phyloP scores from a whole-genome alignment of 2,888 invertebrate species.

The Rhabditoides inermis region DNA sequence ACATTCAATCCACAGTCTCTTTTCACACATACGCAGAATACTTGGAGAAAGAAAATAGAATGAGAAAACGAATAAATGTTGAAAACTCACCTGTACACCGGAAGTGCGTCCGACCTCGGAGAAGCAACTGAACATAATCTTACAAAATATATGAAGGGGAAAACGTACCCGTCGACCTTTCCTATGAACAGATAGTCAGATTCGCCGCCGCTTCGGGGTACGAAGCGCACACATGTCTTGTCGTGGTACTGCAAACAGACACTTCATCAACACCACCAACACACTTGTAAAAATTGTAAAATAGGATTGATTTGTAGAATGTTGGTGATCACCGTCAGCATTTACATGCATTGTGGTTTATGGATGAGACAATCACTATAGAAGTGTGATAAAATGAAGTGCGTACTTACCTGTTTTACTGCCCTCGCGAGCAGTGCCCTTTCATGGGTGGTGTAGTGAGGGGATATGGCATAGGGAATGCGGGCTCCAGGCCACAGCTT shows the following conservation, averaged over 20 bases:
- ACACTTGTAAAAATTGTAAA: not conserved
- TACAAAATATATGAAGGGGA: not conserved
- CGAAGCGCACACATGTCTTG: slow-evolving; percentile 51
- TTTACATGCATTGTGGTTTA: not conserved
- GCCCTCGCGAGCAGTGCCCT: slow-evolving; percentile 51
- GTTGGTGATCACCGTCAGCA: not conserved
- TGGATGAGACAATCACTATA: no score
- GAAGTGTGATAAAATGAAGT: no score
- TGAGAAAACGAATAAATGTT: no score
- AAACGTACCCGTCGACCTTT: slow-evolving; percentile 46
- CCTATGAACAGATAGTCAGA: slow-evolving; percentile 50
- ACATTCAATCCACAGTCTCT: not conserved
- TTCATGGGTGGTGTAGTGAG: slow-evolving; percentile 48
- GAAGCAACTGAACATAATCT: slow-evolving; percentile 38
- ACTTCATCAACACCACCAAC: not conserved
- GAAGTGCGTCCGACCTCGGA: slow-evolving; percentile 51
- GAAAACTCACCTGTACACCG: slow-evolving; percentile 32
- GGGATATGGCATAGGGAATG: slow-evolving; percentile 52
- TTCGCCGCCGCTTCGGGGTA: slow-evolving; percentile 43
- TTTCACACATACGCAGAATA: no score
- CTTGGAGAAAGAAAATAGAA: no score
- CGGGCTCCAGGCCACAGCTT: slow-evolving; percentile 51
- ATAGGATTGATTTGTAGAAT: not conserved
- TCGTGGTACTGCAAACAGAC: slow-evolving; percentile 52
- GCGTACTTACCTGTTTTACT: slow-evolving; percentile 42